Evolutionary conservation across 2,113 vertebrate species (phyloP), one percentile per base, ranked within the genome.

Genomic region (Forbesichthys agassizii): DNA sequence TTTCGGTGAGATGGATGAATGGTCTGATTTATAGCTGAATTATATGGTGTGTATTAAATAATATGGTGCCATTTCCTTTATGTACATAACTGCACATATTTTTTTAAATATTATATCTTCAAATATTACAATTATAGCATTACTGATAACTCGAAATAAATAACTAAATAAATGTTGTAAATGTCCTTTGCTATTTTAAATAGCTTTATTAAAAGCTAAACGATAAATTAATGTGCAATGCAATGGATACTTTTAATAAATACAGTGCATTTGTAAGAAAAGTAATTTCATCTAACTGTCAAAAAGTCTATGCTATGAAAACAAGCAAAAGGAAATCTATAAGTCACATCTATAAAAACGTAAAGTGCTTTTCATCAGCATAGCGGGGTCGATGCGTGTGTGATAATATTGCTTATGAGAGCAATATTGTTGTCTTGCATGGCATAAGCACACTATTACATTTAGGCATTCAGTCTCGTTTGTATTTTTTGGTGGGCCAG

Each of bases 381-480:
- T 84, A 86, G 84, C 85, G 75, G 62, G 36, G 85, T 89, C 82
- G 78, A 87, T 88, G 80, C 82, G 68, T 81, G 86, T 84, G 88
- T 88, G 86, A 84, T 87, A 89, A 90, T 89, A 87, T 85, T 86
- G 89, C 89, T 80, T 83, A 85, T 68, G 73, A 81, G 80, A 79
- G 84, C 86, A 88, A 89, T 89, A 91, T 86, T 68, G 81, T 77
- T 86, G 84, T 87, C 81, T 86, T 88, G 84, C 85, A 87, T 84
- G 78, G 82, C 84, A 83, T 79, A 64, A 76, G 73, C 69, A 78
- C 80, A 78, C 83, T 77, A 82, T 84, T 88, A 81, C 58, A 73
- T 88, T 84, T 80, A 80, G 61, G 73, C 61, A 16, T 66, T 66
- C 64, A 46, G 56, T 49, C 16, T 36, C 59, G 68, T 74, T 69